A percentile compares a stretch with the other conserved stretches of the same genome.
Evolutionary conservation across 2,797 vertebrate genomes (phyloP).

Genomic region (Cyclopterus lumpus): DNA sequence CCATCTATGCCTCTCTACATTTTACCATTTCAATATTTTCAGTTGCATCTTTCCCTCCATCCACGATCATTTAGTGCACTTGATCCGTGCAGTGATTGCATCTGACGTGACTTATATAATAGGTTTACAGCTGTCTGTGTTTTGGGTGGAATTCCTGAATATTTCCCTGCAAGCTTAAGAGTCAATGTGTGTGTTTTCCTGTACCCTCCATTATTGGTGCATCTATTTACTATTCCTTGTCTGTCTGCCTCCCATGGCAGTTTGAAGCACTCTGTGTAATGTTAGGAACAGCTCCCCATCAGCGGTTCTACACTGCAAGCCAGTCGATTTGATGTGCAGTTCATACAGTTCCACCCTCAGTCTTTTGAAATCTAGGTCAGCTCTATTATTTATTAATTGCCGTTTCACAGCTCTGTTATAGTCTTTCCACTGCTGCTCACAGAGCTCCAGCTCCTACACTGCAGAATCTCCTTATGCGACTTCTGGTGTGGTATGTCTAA

Average conservation of each 20-base stretch:
- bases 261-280: slow-evolving; percentile 59
- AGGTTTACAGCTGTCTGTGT: slow-evolving; percentile 47
- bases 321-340: slow-evolving; percentile 65
- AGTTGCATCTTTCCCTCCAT: slow-evolving; percentile 30
- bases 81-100: slow-evolving; percentile 58
- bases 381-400: slow-evolving; percentile 82
- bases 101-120: slow-evolving; percentile 74
- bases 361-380: slow-evolving; percentile 82
- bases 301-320: slow-evolving; percentile 54
- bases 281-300: slow-evolving; percentile 65
- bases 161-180: slow-evolving; percentile 45
- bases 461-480: slow-evolving; percentile 35
- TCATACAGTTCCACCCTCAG: slow-evolving; percentile 66
- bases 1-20: slow-evolving; percentile 42
- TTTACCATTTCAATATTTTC: slow-evolving; percentile 55
- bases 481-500: slow-evolving; percentile 53
- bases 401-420: slow-evolving; percentile 64
- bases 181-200: slow-evolving; percentile 36
- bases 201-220: slow-evolving; percentile 57
- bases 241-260: slow-evolving; percentile 63
- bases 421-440: slow-evolving; percentile 52
- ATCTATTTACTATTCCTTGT: slow-evolving; percentile 70
- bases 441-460: slow-evolving; percentile 42
- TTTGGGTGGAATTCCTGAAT: slow-evolving; percentile 67
- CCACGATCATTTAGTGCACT: slow-evolving; percentile 36